Evolutionary conservation across 1,140 invertebrate species (phyloP).

Genomic region (Zaprionus davidi): DNA sequence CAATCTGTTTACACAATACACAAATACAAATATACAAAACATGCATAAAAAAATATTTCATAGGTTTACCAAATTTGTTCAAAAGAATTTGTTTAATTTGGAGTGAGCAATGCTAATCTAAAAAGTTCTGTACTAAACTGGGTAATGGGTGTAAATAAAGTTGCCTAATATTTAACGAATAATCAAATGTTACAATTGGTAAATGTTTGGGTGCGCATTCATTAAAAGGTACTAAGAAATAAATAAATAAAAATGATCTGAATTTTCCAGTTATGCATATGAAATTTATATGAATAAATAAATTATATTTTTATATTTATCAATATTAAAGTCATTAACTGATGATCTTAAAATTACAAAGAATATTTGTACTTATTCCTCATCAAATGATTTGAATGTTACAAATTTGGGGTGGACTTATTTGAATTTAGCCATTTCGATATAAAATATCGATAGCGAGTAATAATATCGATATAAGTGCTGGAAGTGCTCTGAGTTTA

Average conservation of each 20-base stretch:
- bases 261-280: conserved; percentile 5
- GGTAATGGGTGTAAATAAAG: conserved; percentile 36
- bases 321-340: not conserved
- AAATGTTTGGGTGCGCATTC: not conserved
- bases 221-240: not conserved
- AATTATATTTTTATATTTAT: not conserved
- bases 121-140: conserved; percentile 10
- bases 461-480: not conserved
- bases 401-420: not conserved
- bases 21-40: conserved; percentile 28
- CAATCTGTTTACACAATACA: conserved; percentile 30
- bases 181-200: not conserved
- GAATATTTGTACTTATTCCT: not conserved
- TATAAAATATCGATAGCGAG: conserved; percentile 11
- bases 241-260: conserved; percentile 3
- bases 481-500: not conserved
- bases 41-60: conserved; percentile 14
- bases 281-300: not conserved
- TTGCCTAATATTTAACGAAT: conserved; percentile 23
- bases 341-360: not conserved
- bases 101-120: not conserved
- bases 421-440: not conserved
- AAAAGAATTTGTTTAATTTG: conserved; percentile 9
- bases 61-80: conserved; percentile 14
- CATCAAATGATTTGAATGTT: not conserved